phyloP scores from a whole-genome alignment of 2,888 invertebrate species.

The Hypomecis atomaria region DNA sequence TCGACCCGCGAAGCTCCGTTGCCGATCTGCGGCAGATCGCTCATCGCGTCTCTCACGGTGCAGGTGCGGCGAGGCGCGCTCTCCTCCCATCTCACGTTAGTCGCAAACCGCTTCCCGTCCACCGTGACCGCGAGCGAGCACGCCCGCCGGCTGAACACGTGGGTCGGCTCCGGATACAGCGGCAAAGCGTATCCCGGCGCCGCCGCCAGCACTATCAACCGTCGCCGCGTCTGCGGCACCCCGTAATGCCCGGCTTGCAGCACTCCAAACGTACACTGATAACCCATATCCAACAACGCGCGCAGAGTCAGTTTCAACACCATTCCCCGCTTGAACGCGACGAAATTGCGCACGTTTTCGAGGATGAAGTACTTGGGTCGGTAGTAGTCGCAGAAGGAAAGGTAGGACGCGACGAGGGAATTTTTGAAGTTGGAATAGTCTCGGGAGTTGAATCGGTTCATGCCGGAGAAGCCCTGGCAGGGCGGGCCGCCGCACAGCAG shows the following conservation, averaged over 20 bases:
- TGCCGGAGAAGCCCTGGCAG: constrained; percentile 95
- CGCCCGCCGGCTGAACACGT: constrained; percentile 89
- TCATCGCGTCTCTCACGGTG: constrained; percentile 92
- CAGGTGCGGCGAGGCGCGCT: constrained; percentile 91
- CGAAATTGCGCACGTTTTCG: constrained; percentile 95
- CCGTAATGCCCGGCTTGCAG: constrained; percentile 94
- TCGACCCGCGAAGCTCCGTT: constrained; percentile 89
- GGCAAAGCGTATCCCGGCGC: constrained; percentile 91
- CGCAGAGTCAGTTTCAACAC: constrained; percentile 91
- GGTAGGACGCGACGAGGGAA: constrained; percentile 91
- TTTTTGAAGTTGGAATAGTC: constrained; percentile 95
- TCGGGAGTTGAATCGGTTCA: constrained; percentile 94
- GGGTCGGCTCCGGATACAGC: constrained; percentile 90
- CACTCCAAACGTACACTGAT: constrained; percentile 94
- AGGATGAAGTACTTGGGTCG: constrained; percentile 92
- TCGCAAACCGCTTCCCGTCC: constrained; percentile 76
- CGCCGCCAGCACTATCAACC: constrained; percentile 92
- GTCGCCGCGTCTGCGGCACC: constrained; percentile 91
- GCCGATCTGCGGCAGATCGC: constrained; percentile 90
- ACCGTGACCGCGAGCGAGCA: constrained; percentile 82
- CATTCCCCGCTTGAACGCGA: constrained; percentile 92
- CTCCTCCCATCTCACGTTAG: constrained; percentile 86
- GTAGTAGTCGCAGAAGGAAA: constrained; percentile 94
- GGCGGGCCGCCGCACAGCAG: constrained; percentile 94
- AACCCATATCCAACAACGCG: constrained; percentile 92